Base-by-base conservation (phyloP, 2,888 invertebrate genomes). In the Xylophagus ater region DNA sequence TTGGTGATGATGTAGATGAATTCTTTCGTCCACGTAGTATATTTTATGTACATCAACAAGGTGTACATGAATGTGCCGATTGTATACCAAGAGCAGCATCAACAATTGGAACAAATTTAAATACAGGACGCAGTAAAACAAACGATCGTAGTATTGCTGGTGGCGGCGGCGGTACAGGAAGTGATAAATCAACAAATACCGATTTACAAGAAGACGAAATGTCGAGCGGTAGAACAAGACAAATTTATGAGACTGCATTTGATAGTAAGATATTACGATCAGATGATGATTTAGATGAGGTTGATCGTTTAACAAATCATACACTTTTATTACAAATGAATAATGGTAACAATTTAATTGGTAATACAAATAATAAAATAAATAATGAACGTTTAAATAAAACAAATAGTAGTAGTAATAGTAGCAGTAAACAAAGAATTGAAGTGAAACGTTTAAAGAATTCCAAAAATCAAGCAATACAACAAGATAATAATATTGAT, bases 171-270 rank as follows among this genome's bases (percentile, higher is more conserved):
- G n/a, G n/a, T 24, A 10, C 17, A 31, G 34, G 31, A n/a, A 43
- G 43, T 21, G 40, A 42, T 30, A 48, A 42, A 24, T 44, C 47
- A 33, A 40, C 37, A n/a, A 31, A 23, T 20, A 41, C 35, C 9
- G 40, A 41, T 26, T 17, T 51, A 42, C 31, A 49, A 50, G 67
- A 65, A 26, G 65, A 63, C 53, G 68, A 67, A 42, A 73, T 72
- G 69, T 71, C 72, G 49, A 63, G 62, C 57, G 62, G 62, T 3
- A 69, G 77, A 41, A 73, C 74, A 61, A 74, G 83, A 54, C 83
- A 83, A 65, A 74, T 88, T 40, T 88, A 88, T 62, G 88, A 88
- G 66, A 88, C 88, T 40, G 88, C 88, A 42, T 88, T 88, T 63
- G 88, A 88, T 65, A 85, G 85, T 63, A 84, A 84, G 65, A 78